Percentiles rank a stretch among this genome's conserved stretches.
Conservation (phyloP, 2,888 invertebrate genomes). For the Salpingus planirostris region DNA sequence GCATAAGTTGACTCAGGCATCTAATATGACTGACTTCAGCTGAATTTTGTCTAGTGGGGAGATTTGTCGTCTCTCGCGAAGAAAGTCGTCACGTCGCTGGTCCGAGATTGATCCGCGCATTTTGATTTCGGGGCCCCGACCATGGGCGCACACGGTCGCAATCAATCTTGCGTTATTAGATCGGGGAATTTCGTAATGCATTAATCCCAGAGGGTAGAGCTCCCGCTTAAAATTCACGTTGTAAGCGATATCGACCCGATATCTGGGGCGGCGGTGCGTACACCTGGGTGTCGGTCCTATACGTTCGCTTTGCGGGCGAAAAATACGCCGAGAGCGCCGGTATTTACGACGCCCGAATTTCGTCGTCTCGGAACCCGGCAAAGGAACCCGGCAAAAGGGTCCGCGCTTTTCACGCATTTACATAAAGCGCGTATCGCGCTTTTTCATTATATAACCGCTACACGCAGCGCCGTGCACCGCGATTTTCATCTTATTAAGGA, state of each 20-base stretch:
- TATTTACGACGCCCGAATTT: conserved; percentile 16
- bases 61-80: no score
- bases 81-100: no score
- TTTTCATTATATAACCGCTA: conserved; percentile 28
- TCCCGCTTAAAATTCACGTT: conserved; percentile 15
- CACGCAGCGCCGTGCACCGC: conserved; percentile 23
- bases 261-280: conserved; percentile 12
- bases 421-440: conserved; percentile 31
- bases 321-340: conserved; percentile 5
- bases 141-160: no score
- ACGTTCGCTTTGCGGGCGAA: conserved; percentile 3
- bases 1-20: no score
- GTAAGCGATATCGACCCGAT: conserved; percentile 16
- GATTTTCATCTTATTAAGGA: conserved; percentile 37
- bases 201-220: no score
- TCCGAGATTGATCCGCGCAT: no score
- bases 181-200: no score
- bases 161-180: no score
- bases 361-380: conserved; percentile 14
- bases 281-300: conserved; percentile 11
- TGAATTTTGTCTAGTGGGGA: no score
- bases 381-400: no score
- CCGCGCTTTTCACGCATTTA: conserved; percentile 28
- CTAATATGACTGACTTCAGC: no score
- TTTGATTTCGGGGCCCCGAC: no score